Conservation (phyloP, 1,140 invertebrate genomes). For the Brachionus plicatilis region DNA sequence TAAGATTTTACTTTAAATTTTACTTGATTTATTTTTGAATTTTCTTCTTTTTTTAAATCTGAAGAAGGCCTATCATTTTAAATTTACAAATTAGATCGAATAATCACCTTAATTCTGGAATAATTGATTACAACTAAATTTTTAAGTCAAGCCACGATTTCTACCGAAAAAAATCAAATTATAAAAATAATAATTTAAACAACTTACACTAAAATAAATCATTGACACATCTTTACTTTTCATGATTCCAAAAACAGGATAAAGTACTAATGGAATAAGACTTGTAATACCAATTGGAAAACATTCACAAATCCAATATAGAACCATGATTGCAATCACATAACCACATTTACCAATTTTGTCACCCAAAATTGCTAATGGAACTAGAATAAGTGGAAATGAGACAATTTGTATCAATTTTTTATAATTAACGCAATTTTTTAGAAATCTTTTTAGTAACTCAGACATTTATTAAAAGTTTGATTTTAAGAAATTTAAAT, state of each 20-base stretch:
- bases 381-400: background rate
- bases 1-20: no score
- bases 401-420: background rate
- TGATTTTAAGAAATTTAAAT: no score
- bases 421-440: background rate
- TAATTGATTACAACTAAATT: no score
- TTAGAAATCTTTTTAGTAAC: no score
- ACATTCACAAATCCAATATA: conserved; percentile 57
- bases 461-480: no score
- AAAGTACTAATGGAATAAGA: conserved; percentile 56
- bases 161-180: background rate
- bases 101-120: no score
- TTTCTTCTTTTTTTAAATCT: no score
- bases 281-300: conserved; percentile 58
- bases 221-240: conserved; percentile 47
- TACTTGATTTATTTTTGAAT: no score
- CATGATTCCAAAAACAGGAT: conserved; percentile 54
- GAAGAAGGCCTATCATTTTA: no score
- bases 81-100: no score
- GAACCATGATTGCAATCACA: background rate
- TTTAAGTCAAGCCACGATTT: no score
- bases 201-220: conserved; percentile 52
- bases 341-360: background rate
- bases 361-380: background rate
- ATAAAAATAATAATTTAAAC: background rate